A percentile compares a stretch with the other conserved stretches of the same genome.
Conservation (phyloP, 2,888 invertebrate species). For the Prostheceraeus crozeri region DNA sequence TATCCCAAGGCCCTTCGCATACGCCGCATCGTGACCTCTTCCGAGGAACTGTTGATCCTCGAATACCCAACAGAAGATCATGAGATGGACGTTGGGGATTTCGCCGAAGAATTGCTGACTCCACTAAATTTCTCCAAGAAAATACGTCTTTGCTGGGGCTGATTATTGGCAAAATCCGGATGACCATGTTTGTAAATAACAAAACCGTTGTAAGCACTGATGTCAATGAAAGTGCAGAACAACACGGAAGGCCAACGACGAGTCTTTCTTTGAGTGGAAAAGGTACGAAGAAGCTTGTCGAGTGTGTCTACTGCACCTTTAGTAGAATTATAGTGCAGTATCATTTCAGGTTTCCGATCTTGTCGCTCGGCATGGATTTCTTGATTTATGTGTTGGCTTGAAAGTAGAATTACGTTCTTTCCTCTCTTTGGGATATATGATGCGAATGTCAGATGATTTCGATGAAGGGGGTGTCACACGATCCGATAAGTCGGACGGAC, state of each 20-base stretch:
- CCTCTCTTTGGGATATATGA: slow-evolving; percentile 26
- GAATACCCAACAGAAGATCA: not conserved
- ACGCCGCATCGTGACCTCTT: slow-evolving; percentile 15
- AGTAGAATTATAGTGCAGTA: slow-evolving; percentile 8
- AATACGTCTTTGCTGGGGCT: slow-evolving; percentile 14
- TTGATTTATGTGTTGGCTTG: slow-evolving; percentile 26
- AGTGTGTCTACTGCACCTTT: slow-evolving; percentile 24
- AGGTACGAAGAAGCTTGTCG: slow-evolving; percentile 27
- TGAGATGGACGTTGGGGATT: slow-evolving; percentile 7
- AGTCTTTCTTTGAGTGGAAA: slow-evolving; percentile 6
- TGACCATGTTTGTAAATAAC: slow-evolving; percentile 3
- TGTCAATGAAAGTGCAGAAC: slow-evolving; percentile 5
- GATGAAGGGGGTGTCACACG: too few relatives aligned
- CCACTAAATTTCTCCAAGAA: slow-evolving; percentile 17
- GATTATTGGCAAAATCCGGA: slow-evolving; percentile 22
- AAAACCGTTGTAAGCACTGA: slow-evolving; percentile 16
- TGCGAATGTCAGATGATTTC: slow-evolving; percentile 20
- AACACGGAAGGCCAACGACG: slow-evolving; percentile 10
- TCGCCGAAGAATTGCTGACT: not conserved
- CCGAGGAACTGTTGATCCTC: not conserved
- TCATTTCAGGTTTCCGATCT: slow-evolving; percentile 2
- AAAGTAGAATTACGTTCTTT: slow-evolving; percentile 16
- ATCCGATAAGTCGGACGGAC: too few relatives aligned
- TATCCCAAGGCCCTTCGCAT: slow-evolving; percentile 13
- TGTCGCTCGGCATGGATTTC: slow-evolving; percentile 14